phyloP scores from a whole-genome alignment of 2,888 invertebrate species.

The Tanypteryx hageni region DNA sequence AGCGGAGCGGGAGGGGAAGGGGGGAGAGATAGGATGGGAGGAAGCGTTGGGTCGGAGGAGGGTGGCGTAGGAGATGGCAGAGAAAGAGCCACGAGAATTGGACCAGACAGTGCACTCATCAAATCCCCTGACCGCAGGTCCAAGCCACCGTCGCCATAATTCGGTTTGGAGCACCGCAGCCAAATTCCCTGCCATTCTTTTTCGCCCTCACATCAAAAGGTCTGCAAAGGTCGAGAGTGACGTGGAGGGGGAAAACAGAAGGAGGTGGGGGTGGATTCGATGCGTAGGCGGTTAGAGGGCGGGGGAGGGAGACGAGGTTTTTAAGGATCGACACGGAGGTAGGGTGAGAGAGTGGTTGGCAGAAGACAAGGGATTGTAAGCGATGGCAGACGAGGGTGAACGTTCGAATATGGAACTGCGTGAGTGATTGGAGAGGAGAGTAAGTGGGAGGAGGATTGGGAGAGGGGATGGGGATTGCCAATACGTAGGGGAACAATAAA shows the following conservation, averaged over 20 bases:
- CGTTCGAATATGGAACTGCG: not conserved
- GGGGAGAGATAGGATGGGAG: not conserved
- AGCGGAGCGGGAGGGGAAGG: not conserved
- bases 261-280: not conserved
- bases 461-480: not conserved
- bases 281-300: not conserved
- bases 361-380: not conserved
- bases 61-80: not conserved
- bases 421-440: not conserved
- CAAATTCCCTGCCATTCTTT: constrained; percentile 48
- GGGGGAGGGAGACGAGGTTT: not conserved
- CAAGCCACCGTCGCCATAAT: constrained; percentile 57
- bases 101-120: constrained; percentile 58
- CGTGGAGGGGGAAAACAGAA: not conserved
- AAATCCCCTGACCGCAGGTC: constrained; percentile 57
- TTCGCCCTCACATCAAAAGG: constrained; percentile 45
- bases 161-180: constrained; percentile 39
- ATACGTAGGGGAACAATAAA: not conserved
- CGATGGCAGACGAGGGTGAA: not conserved
- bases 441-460: not conserved
- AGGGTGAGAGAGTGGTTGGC: not conserved
- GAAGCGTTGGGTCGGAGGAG: not conserved
- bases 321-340: too few relatives aligned
- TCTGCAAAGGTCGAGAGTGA: constrained; percentile 52
- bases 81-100: constrained; percentile 18